These are phyloP conservation scores for Rotaria sp. DNA, from an alignment of 2,888 invertebrate species.

Conservation along the genomic window DNA sequence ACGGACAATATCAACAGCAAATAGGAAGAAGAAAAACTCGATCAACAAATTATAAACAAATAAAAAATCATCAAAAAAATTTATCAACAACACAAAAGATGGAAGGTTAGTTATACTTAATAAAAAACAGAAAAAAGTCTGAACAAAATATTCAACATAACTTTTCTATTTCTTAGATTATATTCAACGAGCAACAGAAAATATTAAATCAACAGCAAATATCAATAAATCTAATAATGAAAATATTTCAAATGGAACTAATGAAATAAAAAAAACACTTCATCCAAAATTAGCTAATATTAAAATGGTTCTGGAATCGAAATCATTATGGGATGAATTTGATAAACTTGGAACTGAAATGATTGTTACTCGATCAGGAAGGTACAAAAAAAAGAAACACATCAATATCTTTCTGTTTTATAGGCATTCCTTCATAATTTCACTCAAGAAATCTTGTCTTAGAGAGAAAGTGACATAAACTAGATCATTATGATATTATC, in stretches of 20 bases:
- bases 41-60: not conserved
- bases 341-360: constrained; percentile 91
- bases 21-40: not conserved
- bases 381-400: constrained; percentile 46
- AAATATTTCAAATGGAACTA: not conserved
- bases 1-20: not conserved
- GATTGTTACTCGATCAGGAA: constrained; percentile 82
- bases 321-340: constrained; percentile 87
- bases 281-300: constrained; percentile 74
- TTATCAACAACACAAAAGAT: not conserved
- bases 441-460: no score
- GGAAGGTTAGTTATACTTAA: not conserved
- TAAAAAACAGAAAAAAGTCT: not conserved
- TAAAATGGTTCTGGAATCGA: constrained; percentile 76
- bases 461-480: no score
- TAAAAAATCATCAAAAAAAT: not conserved
- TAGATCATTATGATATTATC: no score
- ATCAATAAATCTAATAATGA: not conserved
- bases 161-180: not conserved
- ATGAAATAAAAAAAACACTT: constrained; percentile 56
- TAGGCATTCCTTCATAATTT: no score
- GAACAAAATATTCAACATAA: no score
- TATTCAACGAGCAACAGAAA: constrained; percentile 13
- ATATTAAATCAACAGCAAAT: not conserved
- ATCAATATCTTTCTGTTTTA: no score